Evolutionary conservation across 2,888 invertebrate genomes (phyloP).

Genomic region (Bombylius discolor): DNA sequence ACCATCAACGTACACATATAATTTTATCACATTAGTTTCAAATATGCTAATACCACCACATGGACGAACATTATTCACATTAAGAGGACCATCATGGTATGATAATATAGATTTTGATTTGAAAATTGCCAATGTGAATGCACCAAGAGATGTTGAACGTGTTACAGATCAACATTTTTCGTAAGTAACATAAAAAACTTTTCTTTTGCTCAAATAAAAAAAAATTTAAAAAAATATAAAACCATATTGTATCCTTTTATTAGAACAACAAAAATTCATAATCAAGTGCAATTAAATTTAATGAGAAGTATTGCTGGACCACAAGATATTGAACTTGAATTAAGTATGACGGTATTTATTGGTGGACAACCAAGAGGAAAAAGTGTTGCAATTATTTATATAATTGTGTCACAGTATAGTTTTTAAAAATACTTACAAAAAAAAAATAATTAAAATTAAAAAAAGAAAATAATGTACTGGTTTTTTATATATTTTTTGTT

Average conservation of each 20-base stretch:
- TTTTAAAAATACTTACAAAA: constrained; percentile 39
- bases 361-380: constrained; percentile 62
- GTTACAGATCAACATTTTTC: constrained; percentile 47
- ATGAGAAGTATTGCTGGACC: constrained; percentile 67
- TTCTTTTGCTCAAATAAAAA: not conserved
- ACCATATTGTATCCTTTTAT: not conserved
- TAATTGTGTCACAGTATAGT: constrained; percentile 73
- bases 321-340: constrained; percentile 77
- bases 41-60: constrained; percentile 55
- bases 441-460: too few relatives aligned
- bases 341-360: constrained; percentile 73
- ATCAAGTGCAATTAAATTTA: constrained; percentile 65
- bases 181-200: constrained; percentile 27
- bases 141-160: constrained; percentile 46
- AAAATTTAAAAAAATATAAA: not conserved
- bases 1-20: constrained; percentile 80
- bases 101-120: constrained; percentile 65
- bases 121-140: constrained; percentile 50
- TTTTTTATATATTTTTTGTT: too few relatives aligned
- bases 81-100: constrained; percentile 66
- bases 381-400: constrained; percentile 71
- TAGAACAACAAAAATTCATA: constrained; percentile 42
- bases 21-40: constrained; percentile 85
- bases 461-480: too few relatives aligned
- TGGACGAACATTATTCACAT: constrained; percentile 64